Evolutionary conservation across 1,140 invertebrate genomes (phyloP).

Genomic region (Bombus sibiricus): DNA sequence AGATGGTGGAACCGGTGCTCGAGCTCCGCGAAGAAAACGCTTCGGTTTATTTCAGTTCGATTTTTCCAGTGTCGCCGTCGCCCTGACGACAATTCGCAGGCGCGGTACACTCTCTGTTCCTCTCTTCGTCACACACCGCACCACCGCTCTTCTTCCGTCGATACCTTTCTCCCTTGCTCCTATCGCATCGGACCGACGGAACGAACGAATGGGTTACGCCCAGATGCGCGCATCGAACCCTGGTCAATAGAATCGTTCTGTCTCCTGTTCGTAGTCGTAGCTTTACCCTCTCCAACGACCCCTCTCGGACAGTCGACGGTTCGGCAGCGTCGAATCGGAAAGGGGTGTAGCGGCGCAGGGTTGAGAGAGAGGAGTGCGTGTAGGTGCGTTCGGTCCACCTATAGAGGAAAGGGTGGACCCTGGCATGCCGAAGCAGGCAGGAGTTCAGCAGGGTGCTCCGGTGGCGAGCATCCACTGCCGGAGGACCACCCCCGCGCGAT

Average conservation of each 20-base stretch:
- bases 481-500: constrained; percentile 81
- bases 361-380: constrained; percentile 71
- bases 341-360: constrained; percentile 58
- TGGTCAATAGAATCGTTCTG: constrained; percentile 81
- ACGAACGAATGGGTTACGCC: constrained; percentile 82
- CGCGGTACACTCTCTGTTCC: constrained; percentile 75
- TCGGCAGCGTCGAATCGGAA: constrained; percentile 59
- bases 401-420: constrained; percentile 76
- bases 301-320: constrained; percentile 57
- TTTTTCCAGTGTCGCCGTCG: constrained; percentile 82
- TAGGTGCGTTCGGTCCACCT: constrained; percentile 79
- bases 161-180: constrained; percentile 69
- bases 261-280: constrained; percentile 68
- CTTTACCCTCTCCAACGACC: constrained; percentile 61
- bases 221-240: constrained; percentile 83
- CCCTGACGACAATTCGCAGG: constrained; percentile 82
- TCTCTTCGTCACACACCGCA: constrained; percentile 51
- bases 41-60: constrained; percentile 83
- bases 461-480: constrained; percentile 62
- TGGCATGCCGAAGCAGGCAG: constrained; percentile 60
- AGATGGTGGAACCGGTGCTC: constrained; percentile 49
- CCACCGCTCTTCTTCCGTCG: constrained; percentile 56
- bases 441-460: constrained; percentile 62
- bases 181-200: constrained; percentile 64
- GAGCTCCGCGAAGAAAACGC: constrained; percentile 76